Evolutionary conservation across 2,888 invertebrate species (phyloP), one percentile per base, ranked within the genome.

Genomic region (Scaptomyza cyrtandrae): DNA sequence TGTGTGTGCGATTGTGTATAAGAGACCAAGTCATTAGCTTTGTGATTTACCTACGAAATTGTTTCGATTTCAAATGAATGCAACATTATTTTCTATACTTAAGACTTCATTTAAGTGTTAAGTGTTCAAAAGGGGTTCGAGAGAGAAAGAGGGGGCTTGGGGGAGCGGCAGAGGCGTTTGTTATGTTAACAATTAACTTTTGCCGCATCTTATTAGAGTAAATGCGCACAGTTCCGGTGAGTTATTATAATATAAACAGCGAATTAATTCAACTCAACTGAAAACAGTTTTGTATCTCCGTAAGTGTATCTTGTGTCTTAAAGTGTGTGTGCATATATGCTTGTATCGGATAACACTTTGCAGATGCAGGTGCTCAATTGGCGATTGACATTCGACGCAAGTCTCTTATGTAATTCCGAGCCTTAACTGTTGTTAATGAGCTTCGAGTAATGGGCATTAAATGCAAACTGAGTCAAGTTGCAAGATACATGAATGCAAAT

Each of bases 191-290:
- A 59, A 61, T 61, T 61, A 68, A 59, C 71, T 73, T 80, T 62
- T 62, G 84, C 78, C 73, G 84, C 80, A 77, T 80, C 78, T 80
- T 71, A 80, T 73, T 77, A 65, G 48, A 46, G 52, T 57, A 53
- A 86, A 85, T 79, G 85, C 77, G 62, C 62, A 46, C 63, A 68
- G 81, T 83, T 83, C 83, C 83, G 85, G 78, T 60, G 71, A 55
- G 54, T 48, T 67, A 39, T 39, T 59, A 69, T 56, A 61, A 64
- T 56, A 50, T 58, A 57, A 64, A 41, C 14, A 48, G 16, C 65
- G 3, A 24, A 24, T 37, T 9, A 39, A 39, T 13, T 46, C 52
- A 48, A 54, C 37, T 48, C 27, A 41, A 66, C 60, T 68, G 43
- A 56, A 63, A 66, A 71, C 63, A 55, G 61, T 73, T 77, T 73